A percentile compares a stretch with the other conserved stretches of the same genome.
Evolutionary conservation across 1,140 invertebrate species (phyloP).

Genomic region (Dreissena polymorpha): DNA sequence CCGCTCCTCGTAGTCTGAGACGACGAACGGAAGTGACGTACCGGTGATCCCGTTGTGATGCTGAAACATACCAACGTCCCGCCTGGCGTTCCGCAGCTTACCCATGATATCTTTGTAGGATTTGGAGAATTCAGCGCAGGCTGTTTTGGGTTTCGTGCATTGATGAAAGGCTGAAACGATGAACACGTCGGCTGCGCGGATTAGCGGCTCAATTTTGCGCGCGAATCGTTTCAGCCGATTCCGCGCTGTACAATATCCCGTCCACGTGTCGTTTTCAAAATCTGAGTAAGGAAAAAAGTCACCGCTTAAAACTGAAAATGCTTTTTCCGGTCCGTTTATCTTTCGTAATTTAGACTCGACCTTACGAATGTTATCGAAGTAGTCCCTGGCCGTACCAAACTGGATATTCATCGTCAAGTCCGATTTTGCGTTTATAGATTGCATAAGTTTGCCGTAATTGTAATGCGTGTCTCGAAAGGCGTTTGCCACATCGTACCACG

Average conservation of each 20-base stretch:
- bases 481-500: conserved; percentile 90
- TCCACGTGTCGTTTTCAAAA: conserved; percentile 97
- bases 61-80: conserved; percentile 46
- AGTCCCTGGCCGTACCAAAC: conserved; percentile 95
- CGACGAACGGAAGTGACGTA: conserved; percentile 47
- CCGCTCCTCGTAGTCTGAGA: conserved; percentile 43
- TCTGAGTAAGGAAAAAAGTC: conserved; percentile 98
- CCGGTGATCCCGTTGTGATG: conserved; percentile 53
- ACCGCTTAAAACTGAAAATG: conserved; percentile 90
- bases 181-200: conserved; percentile 85
- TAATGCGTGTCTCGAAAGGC: conserved; percentile 93
- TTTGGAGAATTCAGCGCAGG: conserved; percentile 12
- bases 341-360: conserved; percentile 63
- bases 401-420: conserved; percentile 90
- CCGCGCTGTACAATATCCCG: conserved; percentile 94
- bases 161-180: conserved; percentile 9
- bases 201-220: conserved; percentile 90
- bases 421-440: conserved; percentile 89
- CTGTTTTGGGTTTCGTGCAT: conserved; percentile 55
- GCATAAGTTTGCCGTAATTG: conserved; percentile 89
- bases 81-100: conserved; percentile 17
- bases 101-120: conserved; percentile 1
- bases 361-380: conserved; percentile 87
- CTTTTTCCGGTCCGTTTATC: conserved; percentile 62
- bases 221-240: conserved; percentile 93